phyloP scores from a whole-genome alignment of 2,797 vertebrate species.

The Gymnopithys bicolor region DNA sequence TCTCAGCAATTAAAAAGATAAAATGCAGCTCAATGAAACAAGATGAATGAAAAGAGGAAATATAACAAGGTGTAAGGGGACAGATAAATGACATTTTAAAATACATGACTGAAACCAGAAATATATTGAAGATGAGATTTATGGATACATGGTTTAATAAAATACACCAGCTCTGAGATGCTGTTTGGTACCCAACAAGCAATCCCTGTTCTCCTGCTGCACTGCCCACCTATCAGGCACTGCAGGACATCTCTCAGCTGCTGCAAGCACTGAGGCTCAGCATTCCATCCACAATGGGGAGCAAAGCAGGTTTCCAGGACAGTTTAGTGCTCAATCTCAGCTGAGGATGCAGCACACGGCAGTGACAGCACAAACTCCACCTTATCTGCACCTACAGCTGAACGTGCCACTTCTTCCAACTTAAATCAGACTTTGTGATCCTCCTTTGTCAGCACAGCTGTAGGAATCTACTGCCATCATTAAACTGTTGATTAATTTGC shows the following conservation, averaged over 20 bases:
- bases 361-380: not conserved
- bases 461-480: not conserved
- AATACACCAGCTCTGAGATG: not conserved
- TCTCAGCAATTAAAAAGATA: not conserved
- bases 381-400: not conserved
- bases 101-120: not conserved
- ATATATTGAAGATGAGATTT: not conserved
- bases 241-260: not conserved
- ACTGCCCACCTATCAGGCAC: not conserved
- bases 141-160: not conserved
- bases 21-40: not conserved
- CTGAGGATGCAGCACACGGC: not conserved
- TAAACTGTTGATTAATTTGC: not conserved
- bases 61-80: not conserved
- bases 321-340: not conserved
- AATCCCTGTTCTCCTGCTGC: not conserved
- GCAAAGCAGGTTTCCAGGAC: not conserved
- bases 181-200: not conserved
- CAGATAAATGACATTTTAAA: not conserved
- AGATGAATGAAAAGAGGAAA: not conserved
- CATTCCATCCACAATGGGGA: not conserved
- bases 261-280: not conserved
- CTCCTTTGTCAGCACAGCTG: not conserved
- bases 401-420: not conserved
- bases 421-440: not conserved